These are phyloP conservation scores for Athene noctua DNA, from an alignment of 2,113 vertebrate genomes.

Conservation along the genomic window DNA sequence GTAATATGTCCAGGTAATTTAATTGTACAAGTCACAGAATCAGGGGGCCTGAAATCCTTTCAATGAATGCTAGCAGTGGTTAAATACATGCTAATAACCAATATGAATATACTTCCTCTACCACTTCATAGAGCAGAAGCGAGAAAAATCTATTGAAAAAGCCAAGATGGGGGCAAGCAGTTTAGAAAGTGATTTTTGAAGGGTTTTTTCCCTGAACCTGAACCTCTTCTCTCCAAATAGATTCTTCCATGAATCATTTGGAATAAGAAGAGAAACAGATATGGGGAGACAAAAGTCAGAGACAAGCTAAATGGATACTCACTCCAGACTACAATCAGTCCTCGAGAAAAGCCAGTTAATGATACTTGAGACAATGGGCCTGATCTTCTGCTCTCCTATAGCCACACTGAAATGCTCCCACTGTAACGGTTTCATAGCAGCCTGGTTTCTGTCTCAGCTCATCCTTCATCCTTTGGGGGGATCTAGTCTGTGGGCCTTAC, in stretches of 20 bases:
- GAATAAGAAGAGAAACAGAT: slow-evolving; percentile 37
- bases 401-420: neutral
- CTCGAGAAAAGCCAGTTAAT: slow-evolving; percentile 46
- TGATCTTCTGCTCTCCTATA: slow-evolving; percentile 13
- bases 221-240: slow-evolving; percentile 18
- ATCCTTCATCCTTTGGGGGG: neutral
- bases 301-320: slow-evolving; percentile 45
- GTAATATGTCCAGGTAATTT: neutral
- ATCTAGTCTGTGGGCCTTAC: neutral
- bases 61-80: neutral
- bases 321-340: slow-evolving; percentile 22
- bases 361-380: slow-evolving; percentile 31
- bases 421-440: neutral
- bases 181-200: slow-evolving; percentile 27
- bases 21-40: neutral
- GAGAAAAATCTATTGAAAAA: slow-evolving; percentile 2
- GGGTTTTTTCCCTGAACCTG: neutral
- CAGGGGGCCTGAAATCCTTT: neutral
- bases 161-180: neutral
- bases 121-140: neutral
- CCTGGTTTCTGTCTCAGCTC: neutral
- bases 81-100: neutral
- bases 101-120: neutral
- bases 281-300: slow-evolving; percentile 21
- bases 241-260: slow-evolving; percentile 11